These are phyloP conservation scores for Plagodis pulveraria DNA, from an alignment of 2,888 invertebrate genomes.

Conservation along the genomic window DNA sequence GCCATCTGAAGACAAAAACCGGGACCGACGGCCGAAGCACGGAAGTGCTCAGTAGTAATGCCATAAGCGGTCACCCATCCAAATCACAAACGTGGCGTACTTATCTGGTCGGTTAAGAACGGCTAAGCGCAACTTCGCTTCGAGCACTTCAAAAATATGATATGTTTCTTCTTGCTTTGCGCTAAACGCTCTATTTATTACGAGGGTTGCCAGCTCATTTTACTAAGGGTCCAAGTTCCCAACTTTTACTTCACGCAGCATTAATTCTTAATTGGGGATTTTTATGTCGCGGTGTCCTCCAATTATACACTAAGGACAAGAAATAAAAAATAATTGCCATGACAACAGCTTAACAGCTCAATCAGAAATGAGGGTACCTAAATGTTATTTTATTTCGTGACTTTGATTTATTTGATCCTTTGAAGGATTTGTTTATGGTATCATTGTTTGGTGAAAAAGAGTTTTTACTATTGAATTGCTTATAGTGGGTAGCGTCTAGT, in stretches of 20 bases:
- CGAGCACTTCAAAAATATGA: too few relatives aligned
- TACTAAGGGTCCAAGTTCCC: slow-evolving; percentile 1
- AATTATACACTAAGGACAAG: slow-evolving; percentile 47
- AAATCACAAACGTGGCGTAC: too few relatives aligned
- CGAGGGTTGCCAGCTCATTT: background rate
- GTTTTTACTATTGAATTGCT: background rate
- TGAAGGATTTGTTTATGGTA: background rate
- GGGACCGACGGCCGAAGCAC: too few relatives aligned
- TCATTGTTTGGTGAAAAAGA: background rate
- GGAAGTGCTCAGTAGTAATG: too few relatives aligned
- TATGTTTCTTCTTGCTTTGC: background rate
- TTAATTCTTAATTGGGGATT: slow-evolving; percentile 17
- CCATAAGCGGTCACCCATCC: too few relatives aligned
- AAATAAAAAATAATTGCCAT: slow-evolving; percentile 45
- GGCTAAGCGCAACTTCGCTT: too few relatives aligned
- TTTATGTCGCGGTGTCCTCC: slow-evolving; percentile 47
- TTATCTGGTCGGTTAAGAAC: too few relatives aligned
- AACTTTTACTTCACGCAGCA: slow-evolving; percentile 5
- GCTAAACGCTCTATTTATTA: background rate
- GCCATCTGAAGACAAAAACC: too few relatives aligned
- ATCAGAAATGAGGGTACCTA: slow-evolving; percentile 29
- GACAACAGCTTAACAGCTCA: slow-evolving; percentile 47
- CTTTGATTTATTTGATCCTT: background rate
- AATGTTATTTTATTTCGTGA: slow-evolving; percentile 1
- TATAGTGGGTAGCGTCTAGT: too few relatives aligned